Conservation (phyloP, 2,797 vertebrate genomes). For the Ptychobarbus kaznakovi region DNA sequence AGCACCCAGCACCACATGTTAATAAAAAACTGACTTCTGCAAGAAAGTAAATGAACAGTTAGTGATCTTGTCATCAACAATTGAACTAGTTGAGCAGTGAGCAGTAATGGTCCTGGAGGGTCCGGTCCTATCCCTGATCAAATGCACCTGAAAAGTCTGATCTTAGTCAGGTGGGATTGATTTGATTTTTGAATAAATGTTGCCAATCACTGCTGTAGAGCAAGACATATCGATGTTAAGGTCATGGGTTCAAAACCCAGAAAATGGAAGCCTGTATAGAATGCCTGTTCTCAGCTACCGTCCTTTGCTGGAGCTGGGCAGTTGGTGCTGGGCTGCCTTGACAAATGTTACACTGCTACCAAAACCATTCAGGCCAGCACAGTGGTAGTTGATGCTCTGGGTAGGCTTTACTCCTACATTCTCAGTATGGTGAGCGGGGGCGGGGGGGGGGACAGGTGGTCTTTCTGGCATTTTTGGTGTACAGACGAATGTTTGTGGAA, state of each 20-base stretch:
- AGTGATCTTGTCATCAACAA: not conserved
- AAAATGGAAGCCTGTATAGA: not conserved
- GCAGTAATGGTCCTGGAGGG: too few relatives aligned
- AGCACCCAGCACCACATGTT: not conserved
- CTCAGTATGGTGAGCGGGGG: too few relatives aligned
- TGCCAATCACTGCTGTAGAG: not conserved
- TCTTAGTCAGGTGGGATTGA: not conserved
- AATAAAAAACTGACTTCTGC: not conserved
- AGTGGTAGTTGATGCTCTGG: not conserved
- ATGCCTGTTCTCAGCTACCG: too few relatives aligned
- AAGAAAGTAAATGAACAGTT: not conserved
- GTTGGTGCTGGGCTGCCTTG: not conserved
- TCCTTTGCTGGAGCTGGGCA: not conserved
- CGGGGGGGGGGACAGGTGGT: too few relatives aligned
- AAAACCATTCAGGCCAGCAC: not conserved
- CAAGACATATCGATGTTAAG: not conserved
- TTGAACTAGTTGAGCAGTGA: not conserved
- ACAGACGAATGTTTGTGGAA: not conserved
- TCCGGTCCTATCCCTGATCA: too few relatives aligned
- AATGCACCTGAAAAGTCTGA: not conserved
- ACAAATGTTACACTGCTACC: not conserved
- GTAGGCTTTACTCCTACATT: too few relatives aligned
- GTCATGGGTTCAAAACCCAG: not conserved
- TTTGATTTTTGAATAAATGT: not conserved
- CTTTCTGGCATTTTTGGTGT: not conserved